A percentile compares a stretch with the other conserved stretches of the same genome.
Evolutionary conservation across 2,888 invertebrate genomes (phyloP).

Genomic region (Lathronympha strigana): DNA sequence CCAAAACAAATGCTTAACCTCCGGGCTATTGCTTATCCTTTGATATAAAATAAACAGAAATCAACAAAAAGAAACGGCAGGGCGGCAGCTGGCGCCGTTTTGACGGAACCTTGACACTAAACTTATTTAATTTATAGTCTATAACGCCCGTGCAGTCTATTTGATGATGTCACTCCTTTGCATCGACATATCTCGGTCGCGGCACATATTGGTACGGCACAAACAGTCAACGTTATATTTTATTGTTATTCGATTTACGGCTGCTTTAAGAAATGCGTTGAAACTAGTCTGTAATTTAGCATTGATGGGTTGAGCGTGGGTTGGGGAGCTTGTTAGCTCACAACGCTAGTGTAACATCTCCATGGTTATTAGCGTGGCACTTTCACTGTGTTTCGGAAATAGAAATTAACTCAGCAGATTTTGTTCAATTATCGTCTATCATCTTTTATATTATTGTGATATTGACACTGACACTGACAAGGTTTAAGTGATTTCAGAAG

Average conservation of each 20-base stretch:
- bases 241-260: constrained; percentile 86
- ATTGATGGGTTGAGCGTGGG: constrained; percentile 82
- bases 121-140: constrained; percentile 53
- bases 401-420: constrained; percentile 34
- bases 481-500: constrained; percentile 18
- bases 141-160: constrained; percentile 56
- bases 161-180: constrained; percentile 75
- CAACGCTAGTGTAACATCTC: constrained; percentile 54
- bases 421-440: constrained; percentile 74
- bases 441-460: constrained; percentile 52
- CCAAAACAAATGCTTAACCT: constrained; percentile 66
- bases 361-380: constrained; percentile 44
- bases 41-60: constrained; percentile 81
- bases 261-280: constrained; percentile 96
- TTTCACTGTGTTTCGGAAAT: constrained; percentile 38
- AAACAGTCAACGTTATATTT: constrained; percentile 58
- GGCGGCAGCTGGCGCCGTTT: constrained; percentile 73
- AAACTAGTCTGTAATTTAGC: constrained; percentile 96
- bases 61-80: constrained; percentile 80
- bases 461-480: constrained; percentile 37
- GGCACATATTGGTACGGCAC: constrained; percentile 86
- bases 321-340: constrained; percentile 67
- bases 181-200: constrained; percentile 89
- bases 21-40: constrained; percentile 78
- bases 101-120: constrained; percentile 68